Base-by-base conservation (phyloP, 2,888 invertebrate genomes). In the Limnephilus rhombicus region DNA sequence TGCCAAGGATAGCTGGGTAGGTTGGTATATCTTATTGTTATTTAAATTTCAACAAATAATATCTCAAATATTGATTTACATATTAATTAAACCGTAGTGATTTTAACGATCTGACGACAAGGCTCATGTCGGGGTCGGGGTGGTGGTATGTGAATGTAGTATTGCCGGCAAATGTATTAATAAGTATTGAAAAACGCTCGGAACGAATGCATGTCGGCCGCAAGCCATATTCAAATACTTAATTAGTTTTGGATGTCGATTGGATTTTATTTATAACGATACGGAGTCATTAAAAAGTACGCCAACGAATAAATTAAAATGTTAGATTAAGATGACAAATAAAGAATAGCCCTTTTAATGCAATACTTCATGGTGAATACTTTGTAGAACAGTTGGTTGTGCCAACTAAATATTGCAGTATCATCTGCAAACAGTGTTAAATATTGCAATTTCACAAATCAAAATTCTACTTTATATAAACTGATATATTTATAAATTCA, bases 191-290 rank as follows among this genome's bases (percentile, higher is more conserved):
- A 45, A 41, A 45, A 86, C n/a, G 86, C 45, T 86, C 29, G 37
- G 45, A 86, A 86, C 49, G 86, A 86, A 86, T 86, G 45, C 86
- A 86, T 86, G 81, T 81, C 49, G 80, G 89, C 89, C 89, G 34
- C 80, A 45, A 81, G 89, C 89, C 80, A 45, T 80, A 89, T 34
- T 89, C 80, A 89, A 89, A 89, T 89, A 89, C 41, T 89, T 89
- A 81, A 89, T 89, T 89, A 81, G 89, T 89, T 89, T 89, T 89
- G 41, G 89, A 89, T 89, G 81, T 81, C 81, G 89, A 81, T 89
- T 81, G 89, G 68, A 80, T 89, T 86, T 89, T 81, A 89, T 89
- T 89, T 89, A 81, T 89, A 81, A 89, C 89, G 68, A 45, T 89
- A 80, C n/a, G 68, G 12, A 41, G 89, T 45, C 89, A 37, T 81